Evolutionary conservation across 2,888 invertebrate genomes (phyloP), one percentile per base, ranked within the genome.

Genomic region (Daptonema setosum): DNA sequence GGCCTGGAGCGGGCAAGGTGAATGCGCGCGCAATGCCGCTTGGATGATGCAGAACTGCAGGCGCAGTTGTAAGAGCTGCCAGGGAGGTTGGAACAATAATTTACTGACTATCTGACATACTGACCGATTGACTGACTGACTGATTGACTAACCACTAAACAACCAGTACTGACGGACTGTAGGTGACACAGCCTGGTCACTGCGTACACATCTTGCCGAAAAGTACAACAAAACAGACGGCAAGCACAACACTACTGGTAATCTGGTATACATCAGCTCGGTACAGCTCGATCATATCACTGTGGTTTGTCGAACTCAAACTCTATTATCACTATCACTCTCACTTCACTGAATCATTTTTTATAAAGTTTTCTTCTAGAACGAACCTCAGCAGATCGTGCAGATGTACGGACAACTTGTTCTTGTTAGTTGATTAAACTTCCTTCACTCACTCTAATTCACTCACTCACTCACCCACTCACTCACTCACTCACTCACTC

Each of bases 41-140:
- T 70, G 68, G 69, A 69, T 69, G 69, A 69, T 70, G 69, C 63
- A 66, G 48, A 69, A 69, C 60, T 69, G 69, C 59, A 60, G 69
- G 17, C 65, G 68, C 26, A 67, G 67, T 0, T 69, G 69, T 59
- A 66, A 65, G 54, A 66, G 65, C 28, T 69, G 69, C 57, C 69
- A 69, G 54, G 69, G 69, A 26, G 69, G 59, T 55, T 2, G 8
- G 54, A 2, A 17, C 14, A 22, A n/a, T n/a, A n/a, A n/a, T n/a
- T n/a, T n/a, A n/a, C n/a, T n/a, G n/a, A n/a, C n/a, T n/a, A n/a
- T n/a, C n/a, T n/a, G n/a, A n/a, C n/a, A n/a, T n/a, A n/a, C 35
- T 35, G 35, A 35, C 11, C 35, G 35, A 35, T 17, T 35, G n/a
- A n/a, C n/a, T n/a, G n/a, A n/a, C n/a, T n/a, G n/a, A n/a, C n/a